A percentile compares a stretch with the other conserved stretches of the same genome.
phyloP scores from a whole-genome alignment of 2,113 vertebrate genomes.

The Pao palembangensis region DNA sequence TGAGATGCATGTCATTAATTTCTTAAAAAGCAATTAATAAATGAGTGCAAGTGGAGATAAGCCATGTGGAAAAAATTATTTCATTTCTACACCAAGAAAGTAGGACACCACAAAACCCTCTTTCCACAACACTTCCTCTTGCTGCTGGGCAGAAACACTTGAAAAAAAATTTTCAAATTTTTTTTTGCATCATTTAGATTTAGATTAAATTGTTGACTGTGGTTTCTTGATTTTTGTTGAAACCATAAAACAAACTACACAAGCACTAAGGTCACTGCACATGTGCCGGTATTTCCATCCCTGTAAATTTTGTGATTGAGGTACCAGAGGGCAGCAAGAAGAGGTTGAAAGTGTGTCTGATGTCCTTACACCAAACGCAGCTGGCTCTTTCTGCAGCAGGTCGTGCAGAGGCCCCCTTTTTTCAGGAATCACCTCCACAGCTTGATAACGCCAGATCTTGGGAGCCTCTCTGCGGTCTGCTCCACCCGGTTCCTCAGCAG shows the following conservation, averaged over 20 bases:
- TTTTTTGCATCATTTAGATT: too few species aligned
- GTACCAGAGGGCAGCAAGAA: too few species aligned
- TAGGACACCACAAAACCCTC: neutral
- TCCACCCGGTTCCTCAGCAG: neutral
- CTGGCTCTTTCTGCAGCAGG: slow-evolving; percentile 62
- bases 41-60: too few species aligned
- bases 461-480: neutral
- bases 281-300: too few species aligned
- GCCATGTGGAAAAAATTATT: neutral
- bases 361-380: slow-evolving; percentile 65
- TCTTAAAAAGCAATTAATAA: too few species aligned
- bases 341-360: neutral
- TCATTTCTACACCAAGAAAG: neutral
- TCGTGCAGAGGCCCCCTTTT: slow-evolving; percentile 29
- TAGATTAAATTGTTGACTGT: too few species aligned
- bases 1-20: neutral
- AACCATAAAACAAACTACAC: too few species aligned
- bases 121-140: neutral
- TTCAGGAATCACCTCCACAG: slow-evolving; percentile 19
- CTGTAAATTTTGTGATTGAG: too few species aligned
- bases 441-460: slow-evolving; percentile 42
- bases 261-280: too few species aligned
- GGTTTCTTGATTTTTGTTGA: too few species aligned
- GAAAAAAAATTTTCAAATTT: too few species aligned
- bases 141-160: neutral